A percentile compares a stretch with the other conserved stretches of the same genome.
These are phyloP conservation scores for Crotalus tigris DNA, from an alignment of 2,113 vertebrate species.

Conservation along the genomic window DNA sequence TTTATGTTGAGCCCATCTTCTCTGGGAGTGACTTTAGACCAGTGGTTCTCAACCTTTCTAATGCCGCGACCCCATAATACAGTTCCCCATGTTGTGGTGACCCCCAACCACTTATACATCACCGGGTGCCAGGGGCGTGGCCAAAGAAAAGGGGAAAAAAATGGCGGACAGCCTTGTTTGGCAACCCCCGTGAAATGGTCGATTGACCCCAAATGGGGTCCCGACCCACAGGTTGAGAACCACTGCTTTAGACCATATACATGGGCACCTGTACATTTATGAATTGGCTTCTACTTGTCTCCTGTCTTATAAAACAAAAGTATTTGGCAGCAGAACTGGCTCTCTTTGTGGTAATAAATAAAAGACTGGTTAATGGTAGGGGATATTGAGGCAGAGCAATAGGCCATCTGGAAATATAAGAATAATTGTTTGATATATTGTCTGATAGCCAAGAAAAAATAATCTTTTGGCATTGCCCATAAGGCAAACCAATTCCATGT, in stretches of 20 bases:
- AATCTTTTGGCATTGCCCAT: not conserved
- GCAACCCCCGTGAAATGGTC: too few relatives aligned
- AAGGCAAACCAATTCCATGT: not conserved
- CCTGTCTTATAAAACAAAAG: not conserved
- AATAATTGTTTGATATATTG: not conserved
- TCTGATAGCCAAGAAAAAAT: not conserved
- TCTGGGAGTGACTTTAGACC: not conserved
- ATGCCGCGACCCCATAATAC: too few relatives aligned
- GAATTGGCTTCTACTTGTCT: not conserved
- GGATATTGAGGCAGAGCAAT: not conserved
- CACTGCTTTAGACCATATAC: not conserved
- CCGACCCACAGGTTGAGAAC: too few relatives aligned
- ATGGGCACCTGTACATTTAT: not conserved
- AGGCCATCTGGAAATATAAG: not conserved
- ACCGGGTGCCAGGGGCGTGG: too few relatives aligned
- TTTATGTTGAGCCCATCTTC: not conserved
- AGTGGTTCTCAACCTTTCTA: too few relatives aligned
- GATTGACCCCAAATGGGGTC: too few relatives aligned
- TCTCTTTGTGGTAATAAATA: not conserved
- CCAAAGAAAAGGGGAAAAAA: too few relatives aligned
- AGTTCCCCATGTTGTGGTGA: too few relatives aligned
- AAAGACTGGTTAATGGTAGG: not conserved
- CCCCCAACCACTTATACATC: too few relatives aligned
- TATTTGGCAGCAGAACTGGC: not conserved
- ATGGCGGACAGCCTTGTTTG: too few relatives aligned